Evolutionary conservation across 2,797 vertebrate species (phyloP).

Genomic region (Darevskia nairensis): DNA sequence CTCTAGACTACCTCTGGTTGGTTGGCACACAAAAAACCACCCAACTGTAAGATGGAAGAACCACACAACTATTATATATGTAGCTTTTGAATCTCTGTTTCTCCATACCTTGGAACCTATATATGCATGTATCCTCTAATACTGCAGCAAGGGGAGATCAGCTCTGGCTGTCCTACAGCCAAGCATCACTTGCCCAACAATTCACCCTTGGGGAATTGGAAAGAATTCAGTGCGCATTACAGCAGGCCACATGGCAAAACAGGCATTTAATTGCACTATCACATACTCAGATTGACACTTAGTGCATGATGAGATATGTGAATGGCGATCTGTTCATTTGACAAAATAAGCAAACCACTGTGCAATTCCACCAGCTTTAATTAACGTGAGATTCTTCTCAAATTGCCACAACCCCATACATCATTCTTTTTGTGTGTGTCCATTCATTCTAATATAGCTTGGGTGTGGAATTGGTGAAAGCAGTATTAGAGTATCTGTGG

Average conservation of each 20-base stretch:
- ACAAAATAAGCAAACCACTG: not conserved
- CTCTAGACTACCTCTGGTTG: not conserved
- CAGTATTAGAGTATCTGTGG: not conserved
- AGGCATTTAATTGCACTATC: not conserved
- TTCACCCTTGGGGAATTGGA: not conserved
- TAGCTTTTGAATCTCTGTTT: not conserved
- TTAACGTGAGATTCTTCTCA: not conserved
- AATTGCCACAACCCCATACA: not conserved
- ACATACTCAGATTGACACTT: not conserved
- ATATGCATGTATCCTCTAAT: not conserved
- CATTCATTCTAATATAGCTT: conserved; percentile 22
- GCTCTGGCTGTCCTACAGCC: not conserved
- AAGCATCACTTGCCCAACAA: not conserved
- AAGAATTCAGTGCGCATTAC: not conserved
- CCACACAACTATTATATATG: not conserved
- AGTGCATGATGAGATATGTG: conserved; percentile 6
- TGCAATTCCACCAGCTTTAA: not conserved
- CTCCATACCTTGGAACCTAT: not conserved
- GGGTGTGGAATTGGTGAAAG: conserved; percentile 2
- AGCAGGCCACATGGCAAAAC: not conserved
- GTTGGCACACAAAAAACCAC: not conserved
- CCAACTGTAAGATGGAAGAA: not conserved
- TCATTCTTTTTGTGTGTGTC: conserved; percentile 5
- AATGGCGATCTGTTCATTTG: conserved; percentile 3
- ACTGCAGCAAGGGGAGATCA: not conserved